Evolutionary conservation across 2,113 vertebrate species (phyloP), one percentile per base, ranked within the genome.

Genomic region (Saguinus midas): DNA sequence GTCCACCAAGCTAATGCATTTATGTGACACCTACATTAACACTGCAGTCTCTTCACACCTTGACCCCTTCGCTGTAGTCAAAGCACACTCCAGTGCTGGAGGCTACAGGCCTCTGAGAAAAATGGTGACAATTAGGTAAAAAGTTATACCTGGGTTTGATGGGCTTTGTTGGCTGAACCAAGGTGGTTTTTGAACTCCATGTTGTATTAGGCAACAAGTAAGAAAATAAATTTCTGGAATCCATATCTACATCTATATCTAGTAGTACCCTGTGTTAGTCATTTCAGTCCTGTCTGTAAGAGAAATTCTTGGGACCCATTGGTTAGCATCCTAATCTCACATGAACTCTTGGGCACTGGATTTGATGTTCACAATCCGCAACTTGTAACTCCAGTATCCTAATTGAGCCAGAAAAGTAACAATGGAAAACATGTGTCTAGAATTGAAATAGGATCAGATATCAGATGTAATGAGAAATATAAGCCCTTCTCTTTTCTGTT

Each of bases 1-100:
- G 93, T 95, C 84, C 93, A 95, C 72, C 1, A 32, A 90, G 95
- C 97, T 98, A 98, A 98, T 98, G 96, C 89, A 94, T 96, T 98
- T 95, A 96, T 64, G 90, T 94, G 87, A 96, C 90, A 90, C 90
- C 90, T 96, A 79, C 94, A 97, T 97, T 97, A 98, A 95, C 90
- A 90, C 6, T 5, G 50, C 25, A 17, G 35, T 91, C 48, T 52
- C 89, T 87, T 70, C 1, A 16, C n/a, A 70, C 76, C 58, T 40
- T 97, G 97, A 98, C 96, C 93, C 23, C 76, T 90, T 84, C 86
- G n/a, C 87, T 90, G 76, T 82, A 57, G 87, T 94, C 80, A 94
- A 79, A 95, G 64, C 57, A 43, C 4, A 23, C 68, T 27, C 79
- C 0, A n/a, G 58, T 25, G 64, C 58, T 29, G 16, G 55, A 72